phyloP scores from a whole-genome alignment of 2,797 vertebrate genomes.

The Thripadectes ignobilis region DNA sequence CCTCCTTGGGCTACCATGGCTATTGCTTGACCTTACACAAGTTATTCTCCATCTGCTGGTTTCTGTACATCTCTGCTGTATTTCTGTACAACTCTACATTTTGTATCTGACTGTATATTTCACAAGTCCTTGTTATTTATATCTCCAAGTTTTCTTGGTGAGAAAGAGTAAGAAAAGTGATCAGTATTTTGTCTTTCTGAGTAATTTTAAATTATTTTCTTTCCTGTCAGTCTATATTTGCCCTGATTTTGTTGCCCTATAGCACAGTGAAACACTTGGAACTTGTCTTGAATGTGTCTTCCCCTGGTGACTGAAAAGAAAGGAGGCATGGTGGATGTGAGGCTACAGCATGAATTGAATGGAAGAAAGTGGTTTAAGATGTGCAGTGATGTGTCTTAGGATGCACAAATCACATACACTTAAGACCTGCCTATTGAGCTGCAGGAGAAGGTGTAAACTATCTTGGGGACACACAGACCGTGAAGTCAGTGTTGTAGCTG shows the following conservation, averaged over 20 bases:
- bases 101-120: background rate
- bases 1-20: background rate
- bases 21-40: background rate
- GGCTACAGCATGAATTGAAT: background rate
- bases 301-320: background rate
- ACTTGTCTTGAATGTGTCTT: background rate
- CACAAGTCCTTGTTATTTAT: background rate
- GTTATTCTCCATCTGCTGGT: background rate
- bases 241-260: background rate
- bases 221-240: background rate
- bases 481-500: background rate
- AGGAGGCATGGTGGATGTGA: background rate
- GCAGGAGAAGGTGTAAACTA: background rate
- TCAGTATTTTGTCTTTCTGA: background rate
- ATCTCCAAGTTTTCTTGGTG: background rate
- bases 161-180: background rate
- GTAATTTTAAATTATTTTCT: background rate
- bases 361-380: background rate
- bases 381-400: background rate
- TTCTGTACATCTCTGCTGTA: background rate
- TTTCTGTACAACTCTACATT: background rate
- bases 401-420: background rate
- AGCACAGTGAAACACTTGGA: background rate
- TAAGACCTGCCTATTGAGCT: background rate
- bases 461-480: background rate